Conservation (phyloP, 2,113 vertebrate species). For the Phoenicopterus ruber region DNA sequence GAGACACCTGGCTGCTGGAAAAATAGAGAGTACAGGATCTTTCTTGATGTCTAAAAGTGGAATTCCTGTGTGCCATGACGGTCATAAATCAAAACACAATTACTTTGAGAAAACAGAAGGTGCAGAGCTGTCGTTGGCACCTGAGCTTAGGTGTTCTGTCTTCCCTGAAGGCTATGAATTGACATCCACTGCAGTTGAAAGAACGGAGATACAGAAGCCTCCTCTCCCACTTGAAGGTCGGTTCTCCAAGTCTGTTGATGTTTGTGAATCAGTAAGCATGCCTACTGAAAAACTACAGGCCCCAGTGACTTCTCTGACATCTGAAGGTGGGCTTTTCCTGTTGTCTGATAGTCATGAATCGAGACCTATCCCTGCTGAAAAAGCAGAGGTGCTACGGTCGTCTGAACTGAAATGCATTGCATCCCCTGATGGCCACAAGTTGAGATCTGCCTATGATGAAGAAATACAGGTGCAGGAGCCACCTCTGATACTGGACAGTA, state of each 20-base stretch:
- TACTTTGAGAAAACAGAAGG: conserved; percentile 9
- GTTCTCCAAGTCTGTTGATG: conserved; percentile 36
- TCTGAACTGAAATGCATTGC: conserved; percentile 51
- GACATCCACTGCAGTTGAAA: neutral
- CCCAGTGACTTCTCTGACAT: conserved; percentile 34
- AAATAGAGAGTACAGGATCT: neutral
- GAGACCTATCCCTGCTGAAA: neutral
- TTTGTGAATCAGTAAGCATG: neutral
- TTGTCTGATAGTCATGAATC: neutral
- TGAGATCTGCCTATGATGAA: neutral
- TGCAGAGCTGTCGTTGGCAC: neutral
- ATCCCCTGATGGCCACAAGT: conserved; percentile 27
- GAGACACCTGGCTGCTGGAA: neutral
- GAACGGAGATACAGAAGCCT: neutral
- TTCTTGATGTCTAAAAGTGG: neutral
- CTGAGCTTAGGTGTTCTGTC: conserved; percentile 35
- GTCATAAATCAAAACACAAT: conserved; percentile 1
- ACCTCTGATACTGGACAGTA: conserved; percentile 29
- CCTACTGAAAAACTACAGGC: neutral
- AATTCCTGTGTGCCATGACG: conserved; percentile 34
- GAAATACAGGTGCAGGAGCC: conserved; percentile 2
- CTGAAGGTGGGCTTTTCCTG: conserved; percentile 51
- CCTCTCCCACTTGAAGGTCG: neutral
- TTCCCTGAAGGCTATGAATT: conserved; percentile 9
- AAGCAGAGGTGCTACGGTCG: conserved; percentile 3